Evolutionary conservation across 2,888 invertebrate genomes (phyloP).

Genomic region (Byasa hedistus): DNA sequence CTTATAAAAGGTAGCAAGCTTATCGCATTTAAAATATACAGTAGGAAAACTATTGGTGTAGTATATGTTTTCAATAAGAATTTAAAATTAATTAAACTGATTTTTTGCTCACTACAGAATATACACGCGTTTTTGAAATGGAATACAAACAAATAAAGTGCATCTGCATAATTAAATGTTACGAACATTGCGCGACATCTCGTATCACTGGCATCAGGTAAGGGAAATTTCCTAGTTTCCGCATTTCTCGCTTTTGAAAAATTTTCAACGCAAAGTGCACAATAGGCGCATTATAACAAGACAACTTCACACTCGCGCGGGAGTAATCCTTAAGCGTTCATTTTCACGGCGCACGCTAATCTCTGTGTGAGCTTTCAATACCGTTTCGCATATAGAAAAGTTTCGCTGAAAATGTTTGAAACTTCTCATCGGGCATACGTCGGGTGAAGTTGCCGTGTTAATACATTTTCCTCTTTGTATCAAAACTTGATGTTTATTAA

Average conservation of each 20-base stretch:
- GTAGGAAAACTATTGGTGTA: not conserved
- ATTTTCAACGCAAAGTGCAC: conserved; percentile 28
- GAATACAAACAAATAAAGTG: conserved; percentile 13
- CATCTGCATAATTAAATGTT: conserved; percentile 30
- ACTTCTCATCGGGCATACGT: conserved; percentile 59
- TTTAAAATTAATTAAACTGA: not conserved
- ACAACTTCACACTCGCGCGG: conserved; percentile 62
- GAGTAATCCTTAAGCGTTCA: conserved; percentile 71
- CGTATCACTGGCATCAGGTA: conserved; percentile 29
- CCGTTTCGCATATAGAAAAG: conserved; percentile 74
- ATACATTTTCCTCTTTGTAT: conserved; percentile 76
- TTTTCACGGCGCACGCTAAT: conserved; percentile 73
- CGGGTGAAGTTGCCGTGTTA: conserved; percentile 70
- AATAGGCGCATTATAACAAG: conserved; percentile 55
- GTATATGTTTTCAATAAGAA: not conserved
- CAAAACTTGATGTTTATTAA: conserved; percentile 64
- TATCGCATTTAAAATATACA: not conserved
- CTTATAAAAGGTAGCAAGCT: not conserved
- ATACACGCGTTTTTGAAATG: not conserved
- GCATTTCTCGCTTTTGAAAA: conserved; percentile 27
- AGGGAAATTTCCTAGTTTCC: conserved; percentile 27
- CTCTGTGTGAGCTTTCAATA: conserved; percentile 75
- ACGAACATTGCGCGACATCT: conserved; percentile 27
- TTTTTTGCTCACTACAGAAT: not conserved
- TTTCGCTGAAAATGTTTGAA: conserved; percentile 73